phyloP scores from a whole-genome alignment of 2,113 vertebrate genomes.

The Saiga tatarica region DNA sequence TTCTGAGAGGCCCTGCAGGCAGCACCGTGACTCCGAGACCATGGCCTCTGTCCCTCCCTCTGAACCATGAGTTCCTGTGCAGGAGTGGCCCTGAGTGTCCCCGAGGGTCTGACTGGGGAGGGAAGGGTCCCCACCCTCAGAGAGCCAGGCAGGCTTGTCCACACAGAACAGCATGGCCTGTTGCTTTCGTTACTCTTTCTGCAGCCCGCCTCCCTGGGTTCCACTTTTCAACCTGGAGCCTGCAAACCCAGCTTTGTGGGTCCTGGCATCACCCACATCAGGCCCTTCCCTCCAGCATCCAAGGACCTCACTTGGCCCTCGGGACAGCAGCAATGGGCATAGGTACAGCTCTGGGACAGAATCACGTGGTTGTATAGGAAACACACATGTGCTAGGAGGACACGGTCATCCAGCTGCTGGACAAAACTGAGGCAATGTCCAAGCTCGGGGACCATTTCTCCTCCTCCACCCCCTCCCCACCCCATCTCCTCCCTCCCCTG shows the following conservation, averaged over 20 bases:
- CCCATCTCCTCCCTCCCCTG: background rate
- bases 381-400: accelerated
- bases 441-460: accelerated
- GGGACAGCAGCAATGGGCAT: accelerated
- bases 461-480: background rate
- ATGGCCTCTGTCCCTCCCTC: background rate
- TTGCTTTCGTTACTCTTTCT: accelerated
- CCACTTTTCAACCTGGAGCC: background rate
- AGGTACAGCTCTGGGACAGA: background rate
- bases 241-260: accelerated
- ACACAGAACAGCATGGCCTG: background rate
- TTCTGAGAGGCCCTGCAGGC: background rate
- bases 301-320: too few relatives aligned
- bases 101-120: accelerated
- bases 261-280: background rate
- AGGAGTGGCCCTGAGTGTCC: background rate
- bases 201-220: background rate
- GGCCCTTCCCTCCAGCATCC: accelerated
- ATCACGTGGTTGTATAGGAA: accelerated
- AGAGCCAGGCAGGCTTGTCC: background rate
- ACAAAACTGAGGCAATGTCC: accelerated
- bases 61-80: accelerated
- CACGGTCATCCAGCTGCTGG: background rate
- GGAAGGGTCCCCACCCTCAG: background rate
- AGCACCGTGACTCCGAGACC: background rate